Base-by-base conservation (phyloP, 2,797 vertebrate species). In the Nothura maculosa region DNA sequence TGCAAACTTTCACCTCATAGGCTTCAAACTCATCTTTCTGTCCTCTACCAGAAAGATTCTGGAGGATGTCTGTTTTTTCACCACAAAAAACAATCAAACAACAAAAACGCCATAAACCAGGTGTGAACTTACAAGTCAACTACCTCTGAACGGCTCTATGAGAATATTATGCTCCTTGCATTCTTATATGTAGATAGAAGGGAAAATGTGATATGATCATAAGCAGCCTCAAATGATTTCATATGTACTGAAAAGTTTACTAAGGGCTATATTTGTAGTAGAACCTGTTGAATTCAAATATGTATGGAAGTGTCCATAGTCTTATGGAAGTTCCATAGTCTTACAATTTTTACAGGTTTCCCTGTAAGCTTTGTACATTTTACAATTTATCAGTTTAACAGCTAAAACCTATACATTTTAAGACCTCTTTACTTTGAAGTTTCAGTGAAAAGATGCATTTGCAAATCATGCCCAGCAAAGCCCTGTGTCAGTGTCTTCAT, bases 361-460 rank as follows among this genome's bases (percentile, higher is more conserved):
- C 45, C 24, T 14, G 48, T 50, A 25, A 25, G 25, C 48, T 22
- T 22, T 25, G 24, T 25, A 13, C 17, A 50, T 85, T 95, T 85
- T 82, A 70, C 20, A 82, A 72, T 61, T 74, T 80, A 80, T 48
- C 67, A 48, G 27, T 84, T 93, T 82, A 94, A 40, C 68, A 87
- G 62, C 54, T 80, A 47, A 81, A 81, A 85, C 30, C 75, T 80
- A 36, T 45, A 68, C 16, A 10, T 21, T 17, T 5, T 57, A 60
- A 83, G 55, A 75, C 17, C 25, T 67, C 48, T 76, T 76, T 64
- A 82, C 62, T 58, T 47, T 15, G 28, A 50, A 68, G 12, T 38
- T 85, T 69, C 30, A 52, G 69, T 81, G 75, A 82, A 85, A 74
- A 58, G 62, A 38, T 94, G 48, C 48, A 62, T 77, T 4, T 12